Evolutionary conservation across 2,113 vertebrate species (phyloP).

Genomic region (Campylorhamphus procurvoides): DNA sequence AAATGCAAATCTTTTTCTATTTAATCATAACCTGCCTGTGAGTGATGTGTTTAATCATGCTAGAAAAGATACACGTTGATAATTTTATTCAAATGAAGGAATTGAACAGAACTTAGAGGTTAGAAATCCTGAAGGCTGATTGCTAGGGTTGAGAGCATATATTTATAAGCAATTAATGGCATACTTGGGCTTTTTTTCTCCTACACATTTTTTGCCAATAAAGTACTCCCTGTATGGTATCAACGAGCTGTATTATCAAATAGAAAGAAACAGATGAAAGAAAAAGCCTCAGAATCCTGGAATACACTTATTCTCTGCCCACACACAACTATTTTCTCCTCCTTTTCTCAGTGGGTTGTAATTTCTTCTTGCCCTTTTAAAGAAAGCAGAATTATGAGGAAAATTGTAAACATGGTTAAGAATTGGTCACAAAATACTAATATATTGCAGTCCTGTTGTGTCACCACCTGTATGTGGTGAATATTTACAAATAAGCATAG

Average conservation of each 20-base stretch:
- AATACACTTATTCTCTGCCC: slow-evolving; percentile 37
- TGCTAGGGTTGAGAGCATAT: slow-evolving; percentile 19
- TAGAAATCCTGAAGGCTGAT: slow-evolving; percentile 42
- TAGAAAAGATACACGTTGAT: slow-evolving; percentile 28
- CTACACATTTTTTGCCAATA: slow-evolving; percentile 30
- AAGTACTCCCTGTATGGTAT: slow-evolving; percentile 42
- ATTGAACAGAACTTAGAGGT: slow-evolving; percentile 22
- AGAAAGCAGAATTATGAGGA: slow-evolving; percentile 37
- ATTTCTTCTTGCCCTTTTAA: slow-evolving; percentile 30
- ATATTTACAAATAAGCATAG: not conserved
- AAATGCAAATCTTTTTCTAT: not conserved
- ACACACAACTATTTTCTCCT: slow-evolving; percentile 26
- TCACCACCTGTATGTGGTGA: not conserved
- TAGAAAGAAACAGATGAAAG: slow-evolving; percentile 37
- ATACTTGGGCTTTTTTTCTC: not conserved
- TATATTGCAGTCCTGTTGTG: not conserved
- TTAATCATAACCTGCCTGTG: slow-evolving; percentile 2
- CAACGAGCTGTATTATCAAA: slow-evolving; percentile 29
- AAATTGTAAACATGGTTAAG: slow-evolving; percentile 54
- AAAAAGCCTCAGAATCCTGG: slow-evolving; percentile 15
- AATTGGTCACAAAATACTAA: slow-evolving; percentile 12
- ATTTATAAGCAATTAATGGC: slow-evolving; percentile 70
- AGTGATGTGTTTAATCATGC: not conserved
- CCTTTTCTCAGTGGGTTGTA: not conserved
- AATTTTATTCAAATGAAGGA: slow-evolving; percentile 45